Evolutionary conservation across 2,113 vertebrate genomes (phyloP).

Genomic region (Phaethon lepturus): DNA sequence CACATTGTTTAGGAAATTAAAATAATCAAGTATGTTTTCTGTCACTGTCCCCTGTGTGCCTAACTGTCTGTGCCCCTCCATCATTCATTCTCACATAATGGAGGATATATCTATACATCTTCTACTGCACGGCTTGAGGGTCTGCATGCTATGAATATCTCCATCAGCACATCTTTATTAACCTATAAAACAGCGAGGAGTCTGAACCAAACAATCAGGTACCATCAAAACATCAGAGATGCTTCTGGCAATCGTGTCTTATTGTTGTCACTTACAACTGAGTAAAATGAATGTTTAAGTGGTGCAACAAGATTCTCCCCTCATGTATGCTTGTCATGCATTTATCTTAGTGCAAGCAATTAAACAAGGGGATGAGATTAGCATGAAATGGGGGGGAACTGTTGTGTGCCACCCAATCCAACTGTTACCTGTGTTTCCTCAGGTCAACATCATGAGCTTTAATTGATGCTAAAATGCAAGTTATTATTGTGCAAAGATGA

Average conservation of each 20-base stretch:
- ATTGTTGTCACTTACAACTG: background rate
- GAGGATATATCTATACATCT: background rate
- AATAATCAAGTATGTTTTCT: conserved; percentile 44
- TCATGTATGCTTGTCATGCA: background rate
- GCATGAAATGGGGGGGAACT: background rate
- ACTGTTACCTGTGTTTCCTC: background rate
- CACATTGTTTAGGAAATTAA: conserved; percentile 67
- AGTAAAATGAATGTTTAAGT: background rate
- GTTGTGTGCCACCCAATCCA: background rate
- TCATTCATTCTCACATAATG: background rate
- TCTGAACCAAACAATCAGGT: background rate
- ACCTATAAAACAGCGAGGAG: background rate
- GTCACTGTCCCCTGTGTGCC: background rate
- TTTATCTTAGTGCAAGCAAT: background rate
- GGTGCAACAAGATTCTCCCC: background rate
- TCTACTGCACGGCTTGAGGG: background rate
- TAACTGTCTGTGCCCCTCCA: background rate
- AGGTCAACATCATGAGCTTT: background rate
- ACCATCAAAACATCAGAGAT: background rate
- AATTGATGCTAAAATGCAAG: background rate
- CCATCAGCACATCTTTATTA: background rate
- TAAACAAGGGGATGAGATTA: background rate
- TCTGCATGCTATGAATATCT: background rate
- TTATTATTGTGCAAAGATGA: background rate
- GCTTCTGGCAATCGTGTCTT: background rate